Evolutionary conservation across 2,888 invertebrate genomes (phyloP), one percentile per base, ranked within the genome.

Genomic region (Heliconius sara): DNA sequence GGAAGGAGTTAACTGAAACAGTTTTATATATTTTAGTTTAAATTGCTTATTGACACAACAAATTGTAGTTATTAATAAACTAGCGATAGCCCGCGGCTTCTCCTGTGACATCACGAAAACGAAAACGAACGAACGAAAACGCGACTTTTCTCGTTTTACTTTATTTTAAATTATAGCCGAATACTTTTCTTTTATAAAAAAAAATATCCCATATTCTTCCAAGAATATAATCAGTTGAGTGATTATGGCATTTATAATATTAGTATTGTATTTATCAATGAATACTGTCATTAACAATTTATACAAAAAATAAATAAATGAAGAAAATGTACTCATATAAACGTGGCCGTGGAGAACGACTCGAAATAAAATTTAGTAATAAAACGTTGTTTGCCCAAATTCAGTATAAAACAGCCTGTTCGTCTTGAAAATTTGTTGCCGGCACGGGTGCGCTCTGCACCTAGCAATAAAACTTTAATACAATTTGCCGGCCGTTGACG

Each of bases 401-500:
- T 79, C 67, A 77, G 79, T 67, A 71, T 57, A 74, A 70, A 80
- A 83, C 79, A 79, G 79, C 78, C 81, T 79, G 68, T 78, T 75
- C 76, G 81, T 83, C 77, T 83, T 83, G 80, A 82, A 82, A 85
- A 85, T 83, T 85, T 84, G 81, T 83, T 84, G 79, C 82, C 80
- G 83, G 82, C 82, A 82, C 83, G 82, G 82, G 83, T 83, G 84
- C 80, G 82, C 84, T 84, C 84, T 84, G 84, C 84, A 84, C 83
- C 83, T 85, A 83, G 86, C 85, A 83, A 84, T 85, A 85, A 87
- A 87, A 85, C 85, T 85, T 84, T 85, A 85, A 85, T 85, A 86
- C 85, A 86, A 84, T 83, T 84, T 81, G 82, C 86, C 85, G 86
- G 89, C 86, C 88, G 89, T 92, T 92, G 87, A 85, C 88, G 86